A percentile compares a stretch with the other conserved stretches of the same genome.
Conservation (phyloP, 1,140 invertebrate genomes). For the Episyrphus balteatus region DNA sequence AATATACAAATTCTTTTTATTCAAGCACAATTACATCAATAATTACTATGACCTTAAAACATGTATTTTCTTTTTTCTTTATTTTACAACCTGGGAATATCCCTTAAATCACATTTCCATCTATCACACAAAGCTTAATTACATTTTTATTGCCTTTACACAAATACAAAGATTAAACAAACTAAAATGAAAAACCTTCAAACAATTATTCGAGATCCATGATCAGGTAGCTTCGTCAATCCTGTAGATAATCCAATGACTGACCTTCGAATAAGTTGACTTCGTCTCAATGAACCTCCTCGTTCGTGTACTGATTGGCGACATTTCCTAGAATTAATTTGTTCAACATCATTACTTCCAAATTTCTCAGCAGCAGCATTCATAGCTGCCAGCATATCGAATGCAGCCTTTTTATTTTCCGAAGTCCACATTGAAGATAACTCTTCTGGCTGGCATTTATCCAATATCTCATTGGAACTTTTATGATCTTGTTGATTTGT, state of each 20-base stretch:
- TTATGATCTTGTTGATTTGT: slow-evolving; percentile 5
- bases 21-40: too few relatives aligned
- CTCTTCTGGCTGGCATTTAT: slow-evolving; percentile 5
- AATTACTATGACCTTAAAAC: too few relatives aligned
- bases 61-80: too few relatives aligned
- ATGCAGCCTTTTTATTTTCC: slow-evolving; percentile 39
- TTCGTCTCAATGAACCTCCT: slow-evolving; percentile 15
- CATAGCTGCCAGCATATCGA: slow-evolving; percentile 39
- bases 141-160: slow-evolving; percentile 12
- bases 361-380: slow-evolving; percentile 24
- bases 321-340: slow-evolving; percentile 16
- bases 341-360: slow-evolving; percentile 7
- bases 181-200: slow-evolving; percentile 8
- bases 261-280: slow-evolving; percentile 24
- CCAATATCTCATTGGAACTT: neutral
- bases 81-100: too few relatives aligned
- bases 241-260: slow-evolving; percentile 12
- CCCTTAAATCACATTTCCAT: too few relatives aligned
- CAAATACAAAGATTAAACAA: neutral
- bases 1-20: too few relatives aligned
- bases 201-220: slow-evolving; percentile 16
- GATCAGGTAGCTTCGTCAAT: slow-evolving; percentile 10
- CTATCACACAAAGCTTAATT: slow-evolving; percentile 11
- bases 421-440: slow-evolving; percentile 35
- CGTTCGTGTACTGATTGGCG: slow-evolving; percentile 25